Evolutionary conservation across 2,888 invertebrate genomes (phyloP).

Genomic region (Watsonalla binaria): DNA sequence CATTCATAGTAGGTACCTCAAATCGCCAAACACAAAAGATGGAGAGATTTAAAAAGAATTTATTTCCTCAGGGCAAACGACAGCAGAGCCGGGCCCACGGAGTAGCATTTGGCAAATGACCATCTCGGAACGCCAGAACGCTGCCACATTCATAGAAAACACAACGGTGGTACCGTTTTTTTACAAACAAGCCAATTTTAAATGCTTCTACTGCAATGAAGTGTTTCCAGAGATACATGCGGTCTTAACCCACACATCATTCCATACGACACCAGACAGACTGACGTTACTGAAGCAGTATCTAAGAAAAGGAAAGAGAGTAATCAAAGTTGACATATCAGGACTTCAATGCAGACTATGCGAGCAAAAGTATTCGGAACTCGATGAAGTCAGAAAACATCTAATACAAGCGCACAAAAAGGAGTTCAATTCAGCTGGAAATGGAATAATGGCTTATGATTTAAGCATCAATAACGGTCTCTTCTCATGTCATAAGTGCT

Average conservation of each 20-base stretch:
- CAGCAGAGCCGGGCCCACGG: conserved; percentile 42
- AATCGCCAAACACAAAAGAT: not conserved
- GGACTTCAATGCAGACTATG: conserved; percentile 59
- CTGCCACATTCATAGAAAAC: conserved; percentile 60
- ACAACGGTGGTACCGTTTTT: conserved; percentile 65
- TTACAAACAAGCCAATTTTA: conserved; percentile 69
- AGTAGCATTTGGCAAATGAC: conserved; percentile 74
- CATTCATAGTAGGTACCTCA: too few relatives aligned
- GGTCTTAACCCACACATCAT: conserved; percentile 48
- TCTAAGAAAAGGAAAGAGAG: conserved; percentile 62
- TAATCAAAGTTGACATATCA: conserved; percentile 69
- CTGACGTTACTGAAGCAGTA: conserved; percentile 51
- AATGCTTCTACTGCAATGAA: conserved; percentile 68
- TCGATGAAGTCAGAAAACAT: conserved; percentile 61
- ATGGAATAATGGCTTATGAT: conserved; percentile 65
- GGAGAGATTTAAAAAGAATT: conserved; percentile 12
- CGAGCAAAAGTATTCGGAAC: conserved; percentile 54
- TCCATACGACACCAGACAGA: conserved; percentile 51
- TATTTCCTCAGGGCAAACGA: conserved; percentile 32
- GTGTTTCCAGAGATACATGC: conserved; percentile 61
- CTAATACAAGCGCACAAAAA: conserved; percentile 48
- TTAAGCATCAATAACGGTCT: conserved; percentile 48
- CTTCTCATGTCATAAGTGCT: conserved; percentile 58
- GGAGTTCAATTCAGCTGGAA: conserved; percentile 65
- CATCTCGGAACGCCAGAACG: conserved; percentile 63